Conservation (phyloP, 1,140 invertebrate genomes). For the Zaprionus nigranus region DNA sequence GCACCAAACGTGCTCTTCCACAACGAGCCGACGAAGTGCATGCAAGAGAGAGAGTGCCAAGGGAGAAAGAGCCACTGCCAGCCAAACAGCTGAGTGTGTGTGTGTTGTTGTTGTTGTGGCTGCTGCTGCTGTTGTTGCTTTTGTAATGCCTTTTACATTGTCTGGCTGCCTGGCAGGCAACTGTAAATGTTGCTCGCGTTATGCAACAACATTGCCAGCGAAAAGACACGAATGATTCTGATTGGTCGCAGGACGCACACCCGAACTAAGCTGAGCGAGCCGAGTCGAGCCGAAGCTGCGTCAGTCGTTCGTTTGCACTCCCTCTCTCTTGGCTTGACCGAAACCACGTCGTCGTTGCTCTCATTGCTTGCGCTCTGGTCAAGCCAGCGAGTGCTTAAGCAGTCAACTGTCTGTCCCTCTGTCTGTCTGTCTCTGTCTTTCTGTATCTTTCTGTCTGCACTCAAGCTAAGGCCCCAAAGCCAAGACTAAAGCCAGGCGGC, state of each 20-base stretch:
- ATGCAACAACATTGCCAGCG: constrained; percentile 66
- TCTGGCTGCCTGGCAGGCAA: constrained; percentile 36
- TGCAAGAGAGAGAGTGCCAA: constrained; percentile 19
- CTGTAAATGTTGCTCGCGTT: constrained; percentile 60
- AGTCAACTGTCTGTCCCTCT: constrained; percentile 7
- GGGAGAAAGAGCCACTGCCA: not conserved
- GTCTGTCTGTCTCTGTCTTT: not conserved
- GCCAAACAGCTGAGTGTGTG: constrained; percentile 17
- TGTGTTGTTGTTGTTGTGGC: constrained; percentile 21
- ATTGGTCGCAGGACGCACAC: constrained; percentile 61
- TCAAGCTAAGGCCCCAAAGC: not conserved
- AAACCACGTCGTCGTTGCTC: constrained; percentile 2
- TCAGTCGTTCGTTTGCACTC: not conserved
- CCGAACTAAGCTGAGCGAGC: constrained; percentile 40
- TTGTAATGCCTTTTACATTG: constrained; percentile 62
- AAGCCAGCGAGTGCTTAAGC: constrained; percentile 46
- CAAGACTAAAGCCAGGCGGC: not conserved
- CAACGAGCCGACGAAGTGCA: not conserved
- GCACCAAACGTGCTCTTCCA: not conserved
- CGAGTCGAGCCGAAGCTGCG: constrained; percentile 10
- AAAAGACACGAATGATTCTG: constrained; percentile 49
- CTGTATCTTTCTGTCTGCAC: not conserved
- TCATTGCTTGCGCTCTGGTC: constrained; percentile 22
- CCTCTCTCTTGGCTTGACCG: constrained; percentile 23
- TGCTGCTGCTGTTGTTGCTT: constrained; percentile 36